phyloP scores from a whole-genome alignment of 2,113 vertebrate species.

The Takifugu flavidus region DNA sequence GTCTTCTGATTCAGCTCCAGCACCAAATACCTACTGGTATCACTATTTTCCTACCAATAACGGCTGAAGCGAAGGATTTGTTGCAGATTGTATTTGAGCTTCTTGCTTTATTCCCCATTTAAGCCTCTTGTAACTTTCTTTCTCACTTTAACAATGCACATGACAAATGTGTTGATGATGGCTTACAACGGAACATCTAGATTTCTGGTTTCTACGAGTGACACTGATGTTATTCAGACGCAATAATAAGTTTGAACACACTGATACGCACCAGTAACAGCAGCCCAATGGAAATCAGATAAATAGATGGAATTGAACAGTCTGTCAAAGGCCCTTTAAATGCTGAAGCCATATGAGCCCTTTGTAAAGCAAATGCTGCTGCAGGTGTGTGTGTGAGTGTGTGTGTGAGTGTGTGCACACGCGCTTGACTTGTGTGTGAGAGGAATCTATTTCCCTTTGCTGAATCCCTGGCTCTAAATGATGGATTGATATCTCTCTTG shows the following conservation, averaged over 20 bases:
- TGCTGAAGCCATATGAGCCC: constrained; percentile 35
- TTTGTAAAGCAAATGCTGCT: constrained; percentile 45
- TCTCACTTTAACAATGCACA: not conserved
- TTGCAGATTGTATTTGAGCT: not conserved
- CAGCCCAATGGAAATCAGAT: constrained; percentile 65
- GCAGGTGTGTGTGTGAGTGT: constrained; percentile 28
- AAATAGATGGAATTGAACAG: constrained; percentile 59
- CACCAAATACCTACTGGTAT: not conserved
- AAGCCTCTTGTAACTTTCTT: not conserved
- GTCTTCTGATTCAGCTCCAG: not conserved
- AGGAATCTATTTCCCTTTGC: constrained; percentile 67
- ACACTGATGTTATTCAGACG: constrained; percentile 25
- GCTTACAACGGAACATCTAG: not conserved
- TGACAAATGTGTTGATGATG: not conserved
- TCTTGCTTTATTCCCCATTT: not conserved
- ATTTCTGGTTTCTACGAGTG: constrained; percentile 33
- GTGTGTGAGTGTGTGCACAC: constrained; percentile 16
- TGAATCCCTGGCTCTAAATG: constrained; percentile 68
- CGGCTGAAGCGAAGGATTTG: not conserved
- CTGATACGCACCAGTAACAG: constrained; percentile 38
- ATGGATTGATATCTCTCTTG: constrained; percentile 76
- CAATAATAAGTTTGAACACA: constrained; percentile 20
- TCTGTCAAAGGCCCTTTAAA: constrained; percentile 54
- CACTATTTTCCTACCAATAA: not conserved
- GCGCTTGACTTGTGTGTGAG: constrained; percentile 48